Evolutionary conservation across 2,113 vertebrate genomes (phyloP).

Genomic region (Ictidomys tridecemlineatus): DNA sequence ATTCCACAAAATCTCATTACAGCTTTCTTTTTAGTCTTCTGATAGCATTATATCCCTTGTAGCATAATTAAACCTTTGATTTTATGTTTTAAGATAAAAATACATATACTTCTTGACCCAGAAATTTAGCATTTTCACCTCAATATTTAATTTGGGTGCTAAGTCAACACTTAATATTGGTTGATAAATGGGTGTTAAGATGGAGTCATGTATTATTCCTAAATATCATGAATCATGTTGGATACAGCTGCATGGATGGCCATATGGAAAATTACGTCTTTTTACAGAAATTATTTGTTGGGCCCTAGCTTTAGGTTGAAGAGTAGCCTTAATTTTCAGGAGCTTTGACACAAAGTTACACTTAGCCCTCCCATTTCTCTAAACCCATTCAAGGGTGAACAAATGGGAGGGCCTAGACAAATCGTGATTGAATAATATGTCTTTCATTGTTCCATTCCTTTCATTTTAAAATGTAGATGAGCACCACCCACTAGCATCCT

Average conservation of each 20-base stretch:
- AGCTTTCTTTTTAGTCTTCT: not conserved
- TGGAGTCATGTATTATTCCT: not conserved
- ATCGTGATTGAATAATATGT: not conserved
- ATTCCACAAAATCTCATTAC: not conserved
- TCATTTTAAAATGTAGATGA: not conserved
- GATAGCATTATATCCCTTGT: too few relatives aligned
- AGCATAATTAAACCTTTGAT: not conserved
- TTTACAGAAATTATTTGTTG: not conserved
- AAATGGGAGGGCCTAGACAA: not conserved
- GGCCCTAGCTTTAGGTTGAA: not conserved
- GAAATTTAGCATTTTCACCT: not conserved
- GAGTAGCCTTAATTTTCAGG: not conserved
- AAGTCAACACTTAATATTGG: not conserved
- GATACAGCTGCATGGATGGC: not conserved
- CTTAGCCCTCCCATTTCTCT: not conserved
- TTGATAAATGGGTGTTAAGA: not conserved
- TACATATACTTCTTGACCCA: not conserved
- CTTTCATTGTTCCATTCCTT: not conserved
- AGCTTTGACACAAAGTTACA: not conserved
- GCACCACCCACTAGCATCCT: not conserved
- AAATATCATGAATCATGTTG: not conserved
- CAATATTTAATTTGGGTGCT: not conserved
- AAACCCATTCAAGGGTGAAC: not conserved
- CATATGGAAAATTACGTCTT: not conserved
- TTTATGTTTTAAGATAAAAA: not conserved